phyloP scores from a whole-genome alignment of 2,113 vertebrate species.

The Mandrillus leucophaeus region DNA sequence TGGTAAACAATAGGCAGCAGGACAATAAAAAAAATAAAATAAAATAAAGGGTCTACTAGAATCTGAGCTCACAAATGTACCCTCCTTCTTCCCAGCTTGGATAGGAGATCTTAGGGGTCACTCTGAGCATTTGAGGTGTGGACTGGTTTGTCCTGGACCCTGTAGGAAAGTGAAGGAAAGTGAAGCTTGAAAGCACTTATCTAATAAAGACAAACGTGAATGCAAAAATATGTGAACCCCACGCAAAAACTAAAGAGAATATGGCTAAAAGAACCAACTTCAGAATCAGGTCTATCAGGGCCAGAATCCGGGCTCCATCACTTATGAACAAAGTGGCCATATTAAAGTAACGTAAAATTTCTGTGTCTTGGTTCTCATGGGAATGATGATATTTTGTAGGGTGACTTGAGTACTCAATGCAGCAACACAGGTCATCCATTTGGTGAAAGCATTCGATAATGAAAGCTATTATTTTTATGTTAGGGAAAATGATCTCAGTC shows the following conservation, averaged over 20 bases:
- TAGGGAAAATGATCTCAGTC: neutral
- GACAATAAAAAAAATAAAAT: neutral
- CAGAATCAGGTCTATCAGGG: neutral
- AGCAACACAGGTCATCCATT: neutral
- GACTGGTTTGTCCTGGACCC: neutral
- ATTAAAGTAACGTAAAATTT: neutral
- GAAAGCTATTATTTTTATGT: neutral
- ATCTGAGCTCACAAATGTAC: neutral
- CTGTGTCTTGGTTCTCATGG: rapidly evolving
- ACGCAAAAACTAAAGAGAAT: neutral
- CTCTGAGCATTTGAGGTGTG: neutral
- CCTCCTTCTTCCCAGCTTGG: neutral
- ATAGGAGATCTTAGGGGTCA: neutral
- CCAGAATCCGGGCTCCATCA: neutral
- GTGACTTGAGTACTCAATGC: neutral
- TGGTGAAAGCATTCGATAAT: neutral
- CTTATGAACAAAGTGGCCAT: neutral
- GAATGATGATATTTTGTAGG: neutral
- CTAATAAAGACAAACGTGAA: neutral
- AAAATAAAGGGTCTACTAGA: neutral
- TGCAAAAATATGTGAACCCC: neutral
- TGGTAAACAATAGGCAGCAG: neutral
- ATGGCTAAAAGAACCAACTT: neutral
- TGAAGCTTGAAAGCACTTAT: neutral
- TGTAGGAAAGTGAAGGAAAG: neutral